Conservation (phyloP, 2,113 vertebrate genomes). For the Nothocercus nigrocapillus region DNA sequence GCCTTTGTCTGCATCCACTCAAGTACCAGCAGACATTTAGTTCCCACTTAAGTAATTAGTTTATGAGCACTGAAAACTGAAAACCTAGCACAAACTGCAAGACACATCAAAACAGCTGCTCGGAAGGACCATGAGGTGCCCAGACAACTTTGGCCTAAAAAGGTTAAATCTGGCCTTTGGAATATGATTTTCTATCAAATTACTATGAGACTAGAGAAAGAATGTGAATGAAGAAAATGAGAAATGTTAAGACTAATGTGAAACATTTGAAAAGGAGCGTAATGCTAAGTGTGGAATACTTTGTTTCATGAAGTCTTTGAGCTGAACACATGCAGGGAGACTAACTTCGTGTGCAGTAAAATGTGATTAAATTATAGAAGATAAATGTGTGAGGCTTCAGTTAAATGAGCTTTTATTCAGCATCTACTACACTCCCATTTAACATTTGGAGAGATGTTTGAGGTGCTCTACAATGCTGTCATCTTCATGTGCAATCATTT, state of each 20-base stretch:
- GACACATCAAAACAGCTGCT: not conserved
- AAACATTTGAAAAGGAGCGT: not conserved
- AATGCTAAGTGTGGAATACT: not conserved
- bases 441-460: not conserved
- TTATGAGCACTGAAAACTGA: not conserved
- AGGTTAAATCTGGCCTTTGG: not conserved
- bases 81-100: not conserved
- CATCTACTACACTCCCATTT: conserved; percentile 34
- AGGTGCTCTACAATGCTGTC: not conserved
- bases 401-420: conserved; percentile 60
- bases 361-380: conserved; percentile 20
- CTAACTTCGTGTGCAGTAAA: conserved; percentile 10
- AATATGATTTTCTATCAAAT: not conserved
- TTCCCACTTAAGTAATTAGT: not conserved
- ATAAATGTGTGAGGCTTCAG: conserved; percentile 52
- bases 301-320: not conserved
- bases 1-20: not conserved
- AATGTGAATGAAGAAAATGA: not conserved
- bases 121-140: not conserved
- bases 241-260: not conserved
- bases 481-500: not conserved
- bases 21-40: not conserved
- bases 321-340: not conserved
- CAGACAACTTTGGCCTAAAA: not conserved
- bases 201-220: not conserved